phyloP scores from a whole-genome alignment of 2,888 invertebrate species.

The Diploptera punctata region DNA sequence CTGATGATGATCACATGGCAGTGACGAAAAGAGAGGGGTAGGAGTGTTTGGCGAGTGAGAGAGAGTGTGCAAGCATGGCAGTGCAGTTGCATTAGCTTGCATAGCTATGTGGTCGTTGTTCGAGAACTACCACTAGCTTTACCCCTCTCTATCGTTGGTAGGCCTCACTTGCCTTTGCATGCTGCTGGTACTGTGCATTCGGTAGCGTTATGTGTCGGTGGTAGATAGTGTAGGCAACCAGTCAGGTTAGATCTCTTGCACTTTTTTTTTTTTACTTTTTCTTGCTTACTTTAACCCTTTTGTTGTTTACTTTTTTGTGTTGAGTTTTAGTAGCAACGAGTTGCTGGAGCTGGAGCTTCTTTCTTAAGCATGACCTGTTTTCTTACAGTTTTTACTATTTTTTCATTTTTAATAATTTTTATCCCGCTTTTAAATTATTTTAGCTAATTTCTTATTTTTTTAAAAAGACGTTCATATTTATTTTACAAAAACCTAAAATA shows the following conservation, averaged over 20 bases:
- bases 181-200: background rate
- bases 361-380: background rate
- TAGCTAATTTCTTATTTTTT: too few species aligned
- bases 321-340: background rate
- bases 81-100: constrained; percentile 26
- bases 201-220: constrained; percentile 24
- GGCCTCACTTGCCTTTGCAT: constrained; percentile 8
- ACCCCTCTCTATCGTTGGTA: constrained; percentile 20
- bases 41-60: constrained; percentile 15
- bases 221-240: constrained; percentile 18
- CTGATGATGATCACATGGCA: constrained; percentile 30
- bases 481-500: too few species aligned
- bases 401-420: background rate
- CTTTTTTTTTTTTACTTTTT: constrained; percentile 4
- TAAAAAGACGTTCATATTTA: too few species aligned
- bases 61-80: constrained; percentile 13
- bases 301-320: background rate
- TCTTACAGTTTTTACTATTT: background rate
- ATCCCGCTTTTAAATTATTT: too few species aligned
- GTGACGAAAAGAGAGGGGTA: constrained; percentile 27
- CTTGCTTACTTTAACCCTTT: too few species aligned
- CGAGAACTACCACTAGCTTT: background rate
- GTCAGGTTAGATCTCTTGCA: constrained; percentile 2
- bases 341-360: background rate
- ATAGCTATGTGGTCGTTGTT: constrained; percentile 19